Evolutionary conservation across 35 echinoderm and acorn worm species (phyloP).

Genomic region (Patiria miniata): DNA sequence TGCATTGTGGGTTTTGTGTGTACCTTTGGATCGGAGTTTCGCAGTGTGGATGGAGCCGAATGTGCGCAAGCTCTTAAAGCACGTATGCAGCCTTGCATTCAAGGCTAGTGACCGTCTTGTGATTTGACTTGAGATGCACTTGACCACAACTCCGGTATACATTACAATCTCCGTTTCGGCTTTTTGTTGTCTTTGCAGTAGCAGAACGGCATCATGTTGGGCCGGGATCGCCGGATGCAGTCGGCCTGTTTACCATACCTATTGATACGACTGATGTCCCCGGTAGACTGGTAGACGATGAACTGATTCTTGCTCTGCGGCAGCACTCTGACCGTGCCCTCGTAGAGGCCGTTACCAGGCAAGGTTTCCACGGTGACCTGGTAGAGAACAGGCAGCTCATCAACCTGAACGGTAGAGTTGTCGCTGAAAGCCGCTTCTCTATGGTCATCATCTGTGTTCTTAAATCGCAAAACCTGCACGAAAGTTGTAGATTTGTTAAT

Average conservation of each 20-base stretch:
- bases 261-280: constrained; percentile 54
- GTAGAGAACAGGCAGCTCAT: constrained; percentile 29
- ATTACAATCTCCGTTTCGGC: too few species aligned
- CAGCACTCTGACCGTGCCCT: constrained; percentile 51
- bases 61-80: too few species aligned
- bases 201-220: constrained; percentile 39
- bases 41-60: too few species aligned
- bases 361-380: constrained; percentile 60
- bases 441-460: constrained; percentile 35
- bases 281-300: background rate
- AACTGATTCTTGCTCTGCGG: background rate
- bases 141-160: too few species aligned
- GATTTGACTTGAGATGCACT: too few species aligned
- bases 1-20: too few species aligned
- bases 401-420: constrained; percentile 28
- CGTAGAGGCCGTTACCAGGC: constrained; percentile 58
- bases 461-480: constrained; percentile 46
- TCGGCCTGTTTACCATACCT: constrained; percentile 39
- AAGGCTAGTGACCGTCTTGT: too few species aligned
- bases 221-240: constrained; percentile 37
- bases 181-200: constrained; percentile 39
- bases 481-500: background rate
- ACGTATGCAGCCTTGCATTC: too few species aligned
- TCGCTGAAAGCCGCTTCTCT: constrained; percentile 36
- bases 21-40: too few species aligned